phyloP scores from a whole-genome alignment of 2,888 invertebrate genomes.

The Zygothrica quintamaculata region DNA sequence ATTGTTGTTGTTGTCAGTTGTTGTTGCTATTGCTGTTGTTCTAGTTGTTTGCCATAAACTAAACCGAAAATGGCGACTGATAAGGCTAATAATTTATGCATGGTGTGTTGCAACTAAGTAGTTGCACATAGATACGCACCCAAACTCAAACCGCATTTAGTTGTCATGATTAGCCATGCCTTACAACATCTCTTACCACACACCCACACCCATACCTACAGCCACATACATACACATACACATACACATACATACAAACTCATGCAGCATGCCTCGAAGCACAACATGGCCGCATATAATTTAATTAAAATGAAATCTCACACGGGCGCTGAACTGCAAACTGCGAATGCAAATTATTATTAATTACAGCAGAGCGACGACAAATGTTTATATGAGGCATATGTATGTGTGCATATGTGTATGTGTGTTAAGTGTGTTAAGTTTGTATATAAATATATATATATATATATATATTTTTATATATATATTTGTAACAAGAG shows the following conservation, averaged over 20 bases:
- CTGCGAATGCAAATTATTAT: conserved; percentile 79
- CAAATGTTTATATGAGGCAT: conserved; percentile 63
- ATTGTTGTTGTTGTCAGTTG: conserved; percentile 9
- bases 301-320: conserved; percentile 80
- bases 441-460: conserved; percentile 27
- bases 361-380: conserved; percentile 69
- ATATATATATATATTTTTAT: no score
- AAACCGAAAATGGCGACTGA: conserved; percentile 56
- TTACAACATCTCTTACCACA: no score
- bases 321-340: conserved; percentile 79
- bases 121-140: background rate
- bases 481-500: no score
- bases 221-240: conserved; percentile 1
- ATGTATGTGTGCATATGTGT: conserved; percentile 29
- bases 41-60: conserved; percentile 34
- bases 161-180: conserved; percentile 41
- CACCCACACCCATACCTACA: no score
- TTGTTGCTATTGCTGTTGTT: conserved; percentile 27
- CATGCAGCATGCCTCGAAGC: conserved; percentile 24
- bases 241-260: background rate
- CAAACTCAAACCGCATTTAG: conserved; percentile 26
- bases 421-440: conserved; percentile 7
- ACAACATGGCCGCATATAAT: conserved; percentile 65
- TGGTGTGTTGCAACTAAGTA: conserved; percentile 49
- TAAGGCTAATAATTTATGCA: conserved; percentile 73